phyloP scores from a whole-genome alignment of 2,113 vertebrate genomes.

The Nyctereutes procyonoides region DNA sequence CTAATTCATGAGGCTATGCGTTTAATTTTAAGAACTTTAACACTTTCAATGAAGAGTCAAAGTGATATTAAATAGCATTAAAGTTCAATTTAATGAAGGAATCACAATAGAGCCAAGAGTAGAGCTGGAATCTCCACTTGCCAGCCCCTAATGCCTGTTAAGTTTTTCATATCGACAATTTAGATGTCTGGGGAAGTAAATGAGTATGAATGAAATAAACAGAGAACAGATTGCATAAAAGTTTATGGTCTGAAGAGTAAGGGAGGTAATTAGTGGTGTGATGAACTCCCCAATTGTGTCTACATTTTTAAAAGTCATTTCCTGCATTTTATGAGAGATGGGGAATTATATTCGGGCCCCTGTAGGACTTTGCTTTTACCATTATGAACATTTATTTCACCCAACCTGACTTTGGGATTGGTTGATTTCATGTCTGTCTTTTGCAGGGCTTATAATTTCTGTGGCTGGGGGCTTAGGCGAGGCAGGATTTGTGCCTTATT shows the following conservation, averaged over 20 bases:
- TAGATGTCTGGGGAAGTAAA: conserved; percentile 69
- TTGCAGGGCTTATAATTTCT: conserved; percentile 11
- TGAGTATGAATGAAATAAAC: conserved; percentile 50
- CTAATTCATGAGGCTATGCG: not conserved
- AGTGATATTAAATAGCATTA: conserved; percentile 32
- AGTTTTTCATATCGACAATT: not conserved
- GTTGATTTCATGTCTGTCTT: conserved; percentile 44
- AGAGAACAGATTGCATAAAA: conserved; percentile 63
- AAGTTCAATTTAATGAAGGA: conserved; percentile 39
- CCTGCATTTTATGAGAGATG: conserved; percentile 66
- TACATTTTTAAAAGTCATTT: conserved; percentile 77
- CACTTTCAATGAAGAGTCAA: not conserved
- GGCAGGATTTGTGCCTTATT: conserved; percentile 3
- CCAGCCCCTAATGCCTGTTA: conserved; percentile 20
- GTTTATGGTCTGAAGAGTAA: conserved; percentile 73
- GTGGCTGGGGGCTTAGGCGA: not conserved
- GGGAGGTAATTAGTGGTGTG: conserved; percentile 67
- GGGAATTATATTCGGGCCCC: conserved; percentile 49
- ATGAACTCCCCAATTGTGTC: conserved; percentile 70
- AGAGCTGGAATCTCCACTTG: not conserved
- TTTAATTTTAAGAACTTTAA: conserved; percentile 62
- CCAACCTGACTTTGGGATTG: conserved; percentile 15
- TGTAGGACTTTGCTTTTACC: conserved; percentile 38
- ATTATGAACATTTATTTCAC: conserved; percentile 60
- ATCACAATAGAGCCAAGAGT: not conserved